Conservation (phyloP, 2,888 invertebrate genomes). For the Heliconius ismenius region DNA sequence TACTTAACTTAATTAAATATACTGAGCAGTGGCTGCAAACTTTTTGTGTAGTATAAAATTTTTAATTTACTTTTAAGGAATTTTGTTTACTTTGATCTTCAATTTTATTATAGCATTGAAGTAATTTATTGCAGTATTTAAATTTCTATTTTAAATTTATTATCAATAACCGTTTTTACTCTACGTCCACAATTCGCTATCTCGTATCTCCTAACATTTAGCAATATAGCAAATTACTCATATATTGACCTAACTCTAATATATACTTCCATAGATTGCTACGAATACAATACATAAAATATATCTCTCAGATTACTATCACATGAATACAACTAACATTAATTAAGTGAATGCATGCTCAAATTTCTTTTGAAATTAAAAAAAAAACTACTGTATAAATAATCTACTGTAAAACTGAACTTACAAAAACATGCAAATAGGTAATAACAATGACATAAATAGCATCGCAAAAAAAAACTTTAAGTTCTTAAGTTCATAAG, state of each 20-base stretch:
- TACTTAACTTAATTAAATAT: not conserved
- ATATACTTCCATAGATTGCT: constrained; percentile 1
- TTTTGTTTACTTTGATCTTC: not conserved
- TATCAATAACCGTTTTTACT: not conserved
- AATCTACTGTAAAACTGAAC: too few relatives aligned
- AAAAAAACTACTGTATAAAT: too few relatives aligned
- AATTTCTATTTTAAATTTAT: not conserved
- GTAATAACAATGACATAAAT: too few relatives aligned
- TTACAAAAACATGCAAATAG: too few relatives aligned
- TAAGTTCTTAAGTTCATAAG: too few relatives aligned
- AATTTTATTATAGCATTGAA: not conserved
- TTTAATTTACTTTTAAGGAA: not conserved
- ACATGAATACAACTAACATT: constrained; percentile 24
- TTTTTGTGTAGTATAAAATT: not conserved
- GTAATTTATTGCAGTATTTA: not conserved
- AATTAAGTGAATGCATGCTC: constrained; percentile 10
- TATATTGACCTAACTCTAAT: not conserved
- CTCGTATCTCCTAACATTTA: not conserved
- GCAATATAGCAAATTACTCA: constrained; percentile 13
- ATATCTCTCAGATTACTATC: constrained; percentile 29
- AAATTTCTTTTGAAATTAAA: not conserved
- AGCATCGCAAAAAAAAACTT: too few relatives aligned
- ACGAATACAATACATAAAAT: constrained; percentile 30
- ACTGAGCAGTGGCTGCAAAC: too few relatives aligned
- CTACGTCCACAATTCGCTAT: not conserved